Evolutionary conservation across 2,888 invertebrate species (phyloP).

Genomic region (Xanthia togata): DNA sequence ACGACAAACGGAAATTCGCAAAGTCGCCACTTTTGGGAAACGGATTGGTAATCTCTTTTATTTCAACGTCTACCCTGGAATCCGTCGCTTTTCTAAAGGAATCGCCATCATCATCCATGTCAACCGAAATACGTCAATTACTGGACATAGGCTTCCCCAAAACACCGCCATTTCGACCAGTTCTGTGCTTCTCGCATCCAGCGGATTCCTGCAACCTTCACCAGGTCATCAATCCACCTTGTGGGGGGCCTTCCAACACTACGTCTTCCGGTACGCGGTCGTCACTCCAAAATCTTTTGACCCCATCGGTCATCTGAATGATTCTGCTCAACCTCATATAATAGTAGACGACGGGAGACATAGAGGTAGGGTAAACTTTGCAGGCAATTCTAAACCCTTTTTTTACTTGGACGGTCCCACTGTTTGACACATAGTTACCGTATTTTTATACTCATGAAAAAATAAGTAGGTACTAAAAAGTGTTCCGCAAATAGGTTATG

Average conservation of each 20-base stretch:
- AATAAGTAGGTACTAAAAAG: background rate
- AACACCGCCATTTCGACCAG: too few relatives aligned
- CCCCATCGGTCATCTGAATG: too few relatives aligned
- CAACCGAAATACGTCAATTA: too few relatives aligned
- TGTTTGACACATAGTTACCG: background rate
- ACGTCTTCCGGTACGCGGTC: too few relatives aligned
- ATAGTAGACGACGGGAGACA: background rate
- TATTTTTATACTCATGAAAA: background rate
- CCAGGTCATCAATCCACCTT: too few relatives aligned
- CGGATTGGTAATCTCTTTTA: background rate
- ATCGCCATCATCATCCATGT: too few relatives aligned
- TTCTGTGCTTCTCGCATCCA: too few relatives aligned
- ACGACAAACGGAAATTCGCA: background rate
- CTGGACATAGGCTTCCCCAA: too few relatives aligned
- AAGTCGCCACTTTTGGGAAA: background rate
- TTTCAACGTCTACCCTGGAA: background rate
- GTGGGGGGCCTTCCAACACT: too few relatives aligned
- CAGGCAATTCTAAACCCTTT: background rate
- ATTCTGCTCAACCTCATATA: too few relatives aligned
- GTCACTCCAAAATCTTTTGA: too few relatives aligned
- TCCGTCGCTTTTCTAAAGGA: background rate
- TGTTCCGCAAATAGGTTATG: background rate
- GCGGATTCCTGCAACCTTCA: too few relatives aligned
- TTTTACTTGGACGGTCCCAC: background rate
- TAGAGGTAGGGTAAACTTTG: background rate